Evolutionary conservation across 2,797 vertebrate species (phyloP), one percentile per base, ranked within the genome.

Genomic region (Peromyscus nudipes): DNA sequence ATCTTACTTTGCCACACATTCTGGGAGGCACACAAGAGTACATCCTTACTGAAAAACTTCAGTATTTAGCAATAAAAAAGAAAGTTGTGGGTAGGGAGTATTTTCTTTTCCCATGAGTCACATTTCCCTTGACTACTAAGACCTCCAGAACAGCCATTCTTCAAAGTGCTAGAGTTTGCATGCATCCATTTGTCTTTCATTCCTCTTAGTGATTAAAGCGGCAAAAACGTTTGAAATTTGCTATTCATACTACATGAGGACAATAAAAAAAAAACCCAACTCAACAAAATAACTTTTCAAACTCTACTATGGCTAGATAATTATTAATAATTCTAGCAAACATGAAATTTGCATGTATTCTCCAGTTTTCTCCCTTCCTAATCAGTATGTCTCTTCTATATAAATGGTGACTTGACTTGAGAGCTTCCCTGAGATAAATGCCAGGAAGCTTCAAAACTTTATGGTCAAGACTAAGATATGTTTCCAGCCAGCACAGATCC

Each of bases 401-500:
- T 65, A n/a, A 37, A 11, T 12, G 9, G 21, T 40, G 77, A 81
- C 80, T 81, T 23, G 81, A 88, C 43, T 75, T 64, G 25, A 85
- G 17, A 49, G 7, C 10, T 2, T 0, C 19, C 46, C 4, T 73
- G 82, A 79, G 64, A 71, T 60, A 75, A 71, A 21, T 27, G 23
- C 25, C 49, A 25, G 19, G 7, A 43, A 27, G 49, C 29, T 91
- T 0, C 49, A 49, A 25, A 77, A 40, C 4, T 23, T 77, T 84
- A 31, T 34, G 9, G 9, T 52, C 12, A 60, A 88, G 6, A 75
- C 60, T 17, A 46, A 82, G 37, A 37, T 40, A 29, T 31, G 4
- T 31, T 6, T 10, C 60, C 13, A 10, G 2, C 3, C 43, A 65
- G 4, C 3, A 0, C 60, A 11, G 31, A 49, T n/a, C 12, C 17